Conservation (phyloP, 2,113 vertebrate species). For the Dicerorhinus sumatrensis region DNA sequence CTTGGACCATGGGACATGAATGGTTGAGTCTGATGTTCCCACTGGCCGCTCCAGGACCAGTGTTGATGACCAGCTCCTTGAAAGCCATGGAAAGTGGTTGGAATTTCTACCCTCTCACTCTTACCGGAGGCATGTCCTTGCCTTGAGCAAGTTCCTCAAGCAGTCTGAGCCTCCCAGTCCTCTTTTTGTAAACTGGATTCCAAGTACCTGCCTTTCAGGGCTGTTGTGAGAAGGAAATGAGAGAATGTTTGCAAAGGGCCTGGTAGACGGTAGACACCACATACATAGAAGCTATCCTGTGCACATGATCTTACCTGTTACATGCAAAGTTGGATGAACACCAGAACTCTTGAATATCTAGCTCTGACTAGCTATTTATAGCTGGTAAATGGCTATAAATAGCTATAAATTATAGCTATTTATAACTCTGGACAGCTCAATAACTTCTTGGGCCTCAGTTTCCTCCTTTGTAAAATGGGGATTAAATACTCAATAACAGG, state of each 20-base stretch:
- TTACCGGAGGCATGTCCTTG: background rate
- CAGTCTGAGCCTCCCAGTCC: no score
- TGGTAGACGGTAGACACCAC: background rate
- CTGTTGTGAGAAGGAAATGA: background rate
- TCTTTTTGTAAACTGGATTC: background rate
- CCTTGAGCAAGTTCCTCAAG: background rate
- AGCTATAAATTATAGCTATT: background rate
- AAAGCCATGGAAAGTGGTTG: background rate
- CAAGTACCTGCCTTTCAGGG: background rate
- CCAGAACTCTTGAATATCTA: background rate
- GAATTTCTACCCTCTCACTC: background rate
- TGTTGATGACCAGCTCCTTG: background rate
- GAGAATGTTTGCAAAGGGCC: background rate
- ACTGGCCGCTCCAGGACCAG: background rate
- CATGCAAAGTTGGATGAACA: background rate
- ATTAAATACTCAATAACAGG: background rate
- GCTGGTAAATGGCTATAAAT: no score
- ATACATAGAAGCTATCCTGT: background rate
- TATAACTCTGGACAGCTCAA: background rate
- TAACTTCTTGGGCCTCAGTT: background rate
- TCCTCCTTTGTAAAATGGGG: conserved; percentile 1
- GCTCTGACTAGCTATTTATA: background rate
- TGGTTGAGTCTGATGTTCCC: background rate
- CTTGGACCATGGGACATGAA: background rate
- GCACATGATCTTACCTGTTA: background rate